These are phyloP conservation scores for Piprites chloris DNA, from an alignment of 2,113 vertebrate species.

Conservation along the genomic window DNA sequence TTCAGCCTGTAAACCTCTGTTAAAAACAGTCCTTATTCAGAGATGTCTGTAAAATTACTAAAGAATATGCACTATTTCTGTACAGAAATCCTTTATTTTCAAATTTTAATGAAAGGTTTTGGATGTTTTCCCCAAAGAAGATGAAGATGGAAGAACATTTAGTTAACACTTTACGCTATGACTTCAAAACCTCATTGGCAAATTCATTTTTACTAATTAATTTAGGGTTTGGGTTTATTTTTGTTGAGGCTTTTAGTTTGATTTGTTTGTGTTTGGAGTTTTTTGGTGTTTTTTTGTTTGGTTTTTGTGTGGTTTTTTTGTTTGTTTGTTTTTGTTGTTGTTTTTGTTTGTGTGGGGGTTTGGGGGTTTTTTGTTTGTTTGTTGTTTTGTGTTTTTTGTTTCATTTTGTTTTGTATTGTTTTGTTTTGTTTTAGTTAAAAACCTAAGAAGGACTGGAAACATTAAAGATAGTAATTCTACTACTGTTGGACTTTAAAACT, in stretches of 20 bases:
- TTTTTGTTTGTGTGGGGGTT: too few relatives aligned
- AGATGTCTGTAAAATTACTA: not conserved
- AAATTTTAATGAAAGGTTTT: not conserved
- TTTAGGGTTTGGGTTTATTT: not conserved
- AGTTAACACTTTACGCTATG: not conserved
- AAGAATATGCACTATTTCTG: not conserved
- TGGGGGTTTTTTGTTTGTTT: too few relatives aligned
- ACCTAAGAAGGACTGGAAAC: not conserved
- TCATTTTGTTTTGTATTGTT: too few relatives aligned
- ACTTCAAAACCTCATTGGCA: not conserved
- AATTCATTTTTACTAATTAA: not conserved
- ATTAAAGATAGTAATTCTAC: not conserved
- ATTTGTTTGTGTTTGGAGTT: fast-evolving
- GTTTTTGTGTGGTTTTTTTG: too few relatives aligned
- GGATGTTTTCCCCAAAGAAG: not conserved
- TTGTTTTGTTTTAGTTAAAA: not conserved
- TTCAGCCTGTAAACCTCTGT: not conserved
- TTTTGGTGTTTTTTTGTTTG: too few relatives aligned
- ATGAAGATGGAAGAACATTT: not conserved
- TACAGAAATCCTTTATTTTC: not conserved
- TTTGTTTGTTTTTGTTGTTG: too few relatives aligned
- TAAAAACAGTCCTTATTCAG: not conserved
- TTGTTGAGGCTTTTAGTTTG: fast-evolving
- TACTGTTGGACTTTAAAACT: not conserved
- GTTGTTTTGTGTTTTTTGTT: too few relatives aligned